Percentiles rank a stretch among this genome's conserved stretches.
These are phyloP conservation scores for Heliornis fulica DNA, from an alignment of 2,113 vertebrate species.

Conservation along the genomic window DNA sequence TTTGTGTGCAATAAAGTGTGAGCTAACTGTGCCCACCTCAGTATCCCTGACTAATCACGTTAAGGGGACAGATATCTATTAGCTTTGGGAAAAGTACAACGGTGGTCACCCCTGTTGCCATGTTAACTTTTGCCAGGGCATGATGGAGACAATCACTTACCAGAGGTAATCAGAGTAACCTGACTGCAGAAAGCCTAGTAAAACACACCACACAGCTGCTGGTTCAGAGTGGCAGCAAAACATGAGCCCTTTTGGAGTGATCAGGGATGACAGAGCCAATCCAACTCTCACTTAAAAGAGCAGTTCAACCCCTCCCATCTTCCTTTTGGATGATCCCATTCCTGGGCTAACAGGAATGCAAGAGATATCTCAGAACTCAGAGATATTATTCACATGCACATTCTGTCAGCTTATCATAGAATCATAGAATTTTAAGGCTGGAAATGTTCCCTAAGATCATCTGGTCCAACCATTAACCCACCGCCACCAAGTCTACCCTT, in stretches of 20 bases:
- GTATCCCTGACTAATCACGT: not conserved
- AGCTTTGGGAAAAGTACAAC: not conserved
- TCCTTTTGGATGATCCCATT: not conserved
- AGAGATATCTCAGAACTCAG: no score
- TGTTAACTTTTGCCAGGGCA: not conserved
- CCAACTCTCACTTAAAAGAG: not conserved
- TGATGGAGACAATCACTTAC: not conserved
- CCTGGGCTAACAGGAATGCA: no score
- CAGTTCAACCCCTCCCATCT: not conserved
- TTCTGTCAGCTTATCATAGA: not conserved
- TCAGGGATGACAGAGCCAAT: not conserved
- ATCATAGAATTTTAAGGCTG: no score
- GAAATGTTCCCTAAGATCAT: no score
- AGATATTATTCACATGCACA: not conserved
- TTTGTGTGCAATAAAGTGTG: not conserved
- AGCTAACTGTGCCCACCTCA: not conserved
- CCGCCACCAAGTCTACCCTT: no score
- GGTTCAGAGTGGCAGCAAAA: not conserved
- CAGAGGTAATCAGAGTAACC: not conserved
- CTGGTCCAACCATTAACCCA: no score
- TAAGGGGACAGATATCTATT: not conserved
- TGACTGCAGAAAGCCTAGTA: not conserved
- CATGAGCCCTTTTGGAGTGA: not conserved
- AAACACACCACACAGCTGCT: not conserved
- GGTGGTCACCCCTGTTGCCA: not conserved